phyloP scores from a whole-genome alignment of 2,797 vertebrate species.

The Sebastolobus alascanus region DNA sequence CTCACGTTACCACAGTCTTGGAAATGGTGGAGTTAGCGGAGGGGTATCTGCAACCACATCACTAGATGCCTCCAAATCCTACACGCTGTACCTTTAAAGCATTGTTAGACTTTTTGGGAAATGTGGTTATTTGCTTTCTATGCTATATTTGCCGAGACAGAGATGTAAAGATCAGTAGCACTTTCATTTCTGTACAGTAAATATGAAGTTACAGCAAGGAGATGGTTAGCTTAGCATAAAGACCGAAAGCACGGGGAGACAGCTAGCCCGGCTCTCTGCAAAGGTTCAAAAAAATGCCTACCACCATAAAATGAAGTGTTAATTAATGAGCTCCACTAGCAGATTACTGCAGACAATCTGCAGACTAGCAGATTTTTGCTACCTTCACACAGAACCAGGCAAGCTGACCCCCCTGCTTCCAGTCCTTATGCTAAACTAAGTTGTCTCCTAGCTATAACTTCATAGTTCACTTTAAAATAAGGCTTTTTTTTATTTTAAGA shows the following conservation, averaged over 20 bases:
- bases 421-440: neutral
- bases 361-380: neutral
- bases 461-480: neutral
- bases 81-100: neutral
- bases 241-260: neutral
- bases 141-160: neutral
- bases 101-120: neutral
- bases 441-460: neutral
- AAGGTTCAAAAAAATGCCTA: neutral
- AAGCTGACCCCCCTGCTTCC: neutral
- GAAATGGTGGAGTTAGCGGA: neutral
- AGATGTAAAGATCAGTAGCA: neutral
- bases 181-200: neutral
- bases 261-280: neutral
- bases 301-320: neutral
- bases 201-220: neutral
- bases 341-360: too few relatives aligned
- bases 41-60: neutral
- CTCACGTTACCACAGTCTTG: neutral
- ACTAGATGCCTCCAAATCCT: neutral
- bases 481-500: neutral
- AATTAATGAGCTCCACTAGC: neutral
- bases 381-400: neutral
- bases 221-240: neutral
- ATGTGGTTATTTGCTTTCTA: neutral